Evolutionary conservation across 2,888 invertebrate species (phyloP).

Genomic region (Drosophila vallismaia): DNA sequence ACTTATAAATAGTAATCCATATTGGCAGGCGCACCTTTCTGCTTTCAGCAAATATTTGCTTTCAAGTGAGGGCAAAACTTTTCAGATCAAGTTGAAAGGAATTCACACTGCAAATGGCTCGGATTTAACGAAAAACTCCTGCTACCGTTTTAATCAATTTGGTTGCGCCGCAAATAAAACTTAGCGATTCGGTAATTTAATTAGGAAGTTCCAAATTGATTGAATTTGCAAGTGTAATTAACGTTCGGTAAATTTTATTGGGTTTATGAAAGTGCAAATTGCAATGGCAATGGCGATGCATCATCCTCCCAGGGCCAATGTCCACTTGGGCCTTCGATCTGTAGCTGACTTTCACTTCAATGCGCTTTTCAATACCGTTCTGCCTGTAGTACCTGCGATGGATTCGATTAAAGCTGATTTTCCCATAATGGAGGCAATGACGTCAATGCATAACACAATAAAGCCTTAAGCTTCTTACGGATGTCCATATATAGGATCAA

Average conservation of each 20-base stretch:
- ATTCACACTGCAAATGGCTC: neutral
- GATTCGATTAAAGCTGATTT: slow-evolving; percentile 55
- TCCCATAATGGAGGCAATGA: slow-evolving; percentile 52
- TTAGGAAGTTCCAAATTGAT: slow-evolving; percentile 55
- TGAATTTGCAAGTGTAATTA: slow-evolving; percentile 67
- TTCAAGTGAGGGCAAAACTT: neutral
- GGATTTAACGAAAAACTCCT: slow-evolving; percentile 17
- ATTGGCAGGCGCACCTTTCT: neutral
- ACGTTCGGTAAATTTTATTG: slow-evolving; percentile 26
- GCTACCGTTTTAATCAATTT: slow-evolving; percentile 26
- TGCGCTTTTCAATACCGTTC: neutral
- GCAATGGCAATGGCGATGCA: slow-evolving; percentile 57
- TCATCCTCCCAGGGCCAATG: slow-evolving; percentile 33
- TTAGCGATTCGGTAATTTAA: slow-evolving; percentile 65
- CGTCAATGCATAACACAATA: slow-evolving; percentile 55
- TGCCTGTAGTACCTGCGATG: slow-evolving; percentile 11
- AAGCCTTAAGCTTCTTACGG: slow-evolving; percentile 64
- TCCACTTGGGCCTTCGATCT: slow-evolving; percentile 22
- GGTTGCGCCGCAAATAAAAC: slow-evolving; percentile 26
- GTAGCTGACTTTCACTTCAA: slow-evolving; percentile 46
- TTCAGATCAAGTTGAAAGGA: neutral
- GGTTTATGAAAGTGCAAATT: slow-evolving; percentile 62
- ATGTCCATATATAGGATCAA: slow-evolving; percentile 31
- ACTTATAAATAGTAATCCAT: slow-evolving; percentile 12
- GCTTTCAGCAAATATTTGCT: neutral